Base-by-base conservation (phyloP, 2,113 vertebrate genomes). In the Polyodon spathula region DNA sequence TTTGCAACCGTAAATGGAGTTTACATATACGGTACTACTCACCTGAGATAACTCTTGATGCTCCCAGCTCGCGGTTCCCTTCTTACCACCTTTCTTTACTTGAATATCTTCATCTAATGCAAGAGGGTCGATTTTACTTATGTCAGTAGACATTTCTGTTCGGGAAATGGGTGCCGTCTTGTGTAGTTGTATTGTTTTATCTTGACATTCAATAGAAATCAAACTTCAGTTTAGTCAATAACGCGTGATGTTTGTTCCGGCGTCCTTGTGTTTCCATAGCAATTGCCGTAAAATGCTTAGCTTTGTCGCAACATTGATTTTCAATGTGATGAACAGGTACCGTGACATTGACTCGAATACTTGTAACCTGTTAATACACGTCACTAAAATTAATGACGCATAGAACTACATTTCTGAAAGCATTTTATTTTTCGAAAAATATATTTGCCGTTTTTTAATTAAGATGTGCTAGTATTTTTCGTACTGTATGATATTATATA, bases 201-300 rank as follows among this genome's bases (percentile, higher is more conserved):
- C n/a, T n/a, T n/a, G n/a, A n/a, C n/a, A n/a, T n/a, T n/a, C n/a
- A n/a, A n/a, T n/a, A n/a, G n/a, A n/a, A n/a, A n/a, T n/a, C n/a
- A n/a, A n/a, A n/a, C n/a, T n/a, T n/a, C n/a, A n/a, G n/a, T n/a
- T n/a, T n/a, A n/a, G n/a, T n/a, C n/a, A n/a, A n/a, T n/a, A n/a
- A n/a, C n/a, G n/a, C 1, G 8, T 16, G 0, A 6, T 6, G 6
- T 4, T 1, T 0, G 8, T 5, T 57, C 41, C 55, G 17, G 51
- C 9, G 46, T 62, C 40, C 5, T n/a, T 4, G 6, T 15, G 42
- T 54, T 44, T 54, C 61, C 54, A 59, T 56, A 9, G 66, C 60
- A 39, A 2, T 63, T 57, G 37, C 46, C 0, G 4, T 78, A 77
- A 66, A 75, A 15, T 81, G 68, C 77, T 58, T 77, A 71, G 5